A percentile compares a stretch with the other conserved stretches of the same genome.
Evolutionary conservation across 30 jellyfish, hydroid and myxozoan species (phyloP).

Genomic region (Turritopsis dohrnii): DNA sequence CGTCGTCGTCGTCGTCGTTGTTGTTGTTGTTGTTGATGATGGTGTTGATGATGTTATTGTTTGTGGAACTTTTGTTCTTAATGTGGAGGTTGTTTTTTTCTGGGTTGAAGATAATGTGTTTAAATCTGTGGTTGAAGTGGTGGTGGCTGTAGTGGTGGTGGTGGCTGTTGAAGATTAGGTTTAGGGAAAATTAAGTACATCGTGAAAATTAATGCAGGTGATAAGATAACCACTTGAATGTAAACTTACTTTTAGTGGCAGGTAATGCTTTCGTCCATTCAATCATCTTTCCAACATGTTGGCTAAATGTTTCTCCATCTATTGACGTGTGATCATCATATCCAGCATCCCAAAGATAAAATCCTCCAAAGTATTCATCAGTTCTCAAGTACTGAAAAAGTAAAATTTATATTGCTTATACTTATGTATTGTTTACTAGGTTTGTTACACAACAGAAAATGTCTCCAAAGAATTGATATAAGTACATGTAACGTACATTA

Average conservation of each 20-base stretch:
- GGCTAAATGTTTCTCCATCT: not conserved
- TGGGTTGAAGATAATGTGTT: constrained; percentile 2
- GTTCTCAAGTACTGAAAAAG: not conserved
- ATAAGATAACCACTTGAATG: not conserved
- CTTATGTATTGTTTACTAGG: too few relatives aligned
- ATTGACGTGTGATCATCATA: not conserved
- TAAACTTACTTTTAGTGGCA: not conserved
- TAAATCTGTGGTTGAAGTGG: not conserved
- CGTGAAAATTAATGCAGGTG: not conserved
- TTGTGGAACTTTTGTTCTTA: not conserved
- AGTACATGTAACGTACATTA: too few relatives aligned
- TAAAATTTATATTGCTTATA: too few relatives aligned
- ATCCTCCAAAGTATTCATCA: not conserved
- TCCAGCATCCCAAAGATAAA: constrained; percentile 15
- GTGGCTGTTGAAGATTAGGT: not conserved
- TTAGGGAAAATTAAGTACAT: not conserved
- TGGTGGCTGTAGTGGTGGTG: constrained; percentile 12
- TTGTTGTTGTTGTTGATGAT: constrained; percentile 19
- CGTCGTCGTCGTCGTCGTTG: constrained; percentile 15
- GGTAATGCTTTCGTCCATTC: not conserved
- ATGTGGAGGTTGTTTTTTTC: not conserved
- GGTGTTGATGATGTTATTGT: constrained; percentile 9
- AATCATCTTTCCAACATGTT: not conserved
- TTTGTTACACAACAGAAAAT: not conserved
- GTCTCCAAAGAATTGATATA: not conserved